Percentiles rank a stretch among this genome's conserved stretches.
phyloP scores from a whole-genome alignment of 2,113 vertebrate species.

The Rhabdomys dilectus region DNA sequence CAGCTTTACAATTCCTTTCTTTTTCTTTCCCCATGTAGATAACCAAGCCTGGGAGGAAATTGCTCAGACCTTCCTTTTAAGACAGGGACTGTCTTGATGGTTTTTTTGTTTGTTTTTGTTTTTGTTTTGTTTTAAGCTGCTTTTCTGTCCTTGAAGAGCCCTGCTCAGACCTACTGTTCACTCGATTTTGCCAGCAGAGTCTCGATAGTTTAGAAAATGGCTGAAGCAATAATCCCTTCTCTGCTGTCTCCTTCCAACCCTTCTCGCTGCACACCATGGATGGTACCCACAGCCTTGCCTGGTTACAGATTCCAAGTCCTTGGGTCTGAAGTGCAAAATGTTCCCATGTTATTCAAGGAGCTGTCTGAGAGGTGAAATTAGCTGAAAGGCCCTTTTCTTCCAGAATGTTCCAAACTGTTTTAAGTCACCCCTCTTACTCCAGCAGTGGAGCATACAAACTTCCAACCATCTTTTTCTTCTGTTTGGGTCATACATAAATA shows the following conservation, averaged over 20 bases:
- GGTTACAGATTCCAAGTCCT: constrained; percentile 1
- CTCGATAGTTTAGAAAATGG: constrained; percentile 36
- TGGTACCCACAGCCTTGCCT: background rate
- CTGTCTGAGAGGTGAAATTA: constrained; percentile 33
- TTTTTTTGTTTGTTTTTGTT: too few relatives aligned
- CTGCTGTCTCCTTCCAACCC: background rate
- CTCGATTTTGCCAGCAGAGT: background rate
- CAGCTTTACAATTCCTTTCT: background rate
- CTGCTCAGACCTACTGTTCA: background rate
- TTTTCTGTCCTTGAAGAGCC: background rate
- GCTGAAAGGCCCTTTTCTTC: background rate
- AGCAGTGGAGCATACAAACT: background rate
- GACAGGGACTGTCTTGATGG: background rate
- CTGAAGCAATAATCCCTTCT: background rate
- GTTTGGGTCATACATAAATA: constrained; percentile 46
- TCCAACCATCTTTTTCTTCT: background rate
- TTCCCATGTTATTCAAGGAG: background rate
- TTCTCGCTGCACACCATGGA: background rate
- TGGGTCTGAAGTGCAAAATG: background rate
- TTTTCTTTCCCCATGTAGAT: constrained; percentile 40
- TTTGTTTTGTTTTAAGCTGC: background rate
- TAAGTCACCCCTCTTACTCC: background rate
- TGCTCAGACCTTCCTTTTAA: constrained; percentile 28
- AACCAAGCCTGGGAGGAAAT: background rate
- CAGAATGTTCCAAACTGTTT: constrained; percentile 3